Evolutionary conservation across 2,888 invertebrate species (phyloP), one percentile per base, ranked within the genome.

Genomic region (Hylaea fasciaria): DNA sequence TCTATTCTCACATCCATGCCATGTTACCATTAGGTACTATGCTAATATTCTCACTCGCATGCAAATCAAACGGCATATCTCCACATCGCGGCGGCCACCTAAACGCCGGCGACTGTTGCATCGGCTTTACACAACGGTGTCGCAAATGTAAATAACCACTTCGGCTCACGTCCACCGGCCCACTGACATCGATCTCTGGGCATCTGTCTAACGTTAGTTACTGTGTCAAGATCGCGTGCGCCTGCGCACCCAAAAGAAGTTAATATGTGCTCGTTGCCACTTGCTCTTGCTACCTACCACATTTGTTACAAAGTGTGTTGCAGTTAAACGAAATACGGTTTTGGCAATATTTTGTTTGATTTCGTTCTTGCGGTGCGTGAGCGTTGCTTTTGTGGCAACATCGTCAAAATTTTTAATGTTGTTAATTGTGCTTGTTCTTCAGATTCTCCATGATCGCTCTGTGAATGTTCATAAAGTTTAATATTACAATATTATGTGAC

Each of bases 161-260:
- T 66, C 52, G 53, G 16, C 52, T 68, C 77, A 75, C 77, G 77
- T 74, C 59, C 48, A 56, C 41, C 69, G 80, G 66, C 77, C 80
- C 76, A 83, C 77, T 83, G 76, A 80, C 83, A 82, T 80, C 73
- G 71, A 76, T 79, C 73, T 69, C 62, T 52, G 63, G n/a, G n/a
- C n/a, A n/a, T n/a, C n/a, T 65, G 69, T 58, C 69, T 59, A 70
- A 62, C 64, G 64, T 63, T 66, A 45, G 70, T 72, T 64, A 76
- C 72, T 70, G 73, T 84, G 85, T 85, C 85, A 85, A 85, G 83
- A 83, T 73, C 83, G 76, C 39, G 3, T 72, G 73, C 73, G 74
- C 71, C 71, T 73, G 75, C 72, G 68, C 72, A 71, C 72, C 72
- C 65, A 64, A 77, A 78, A 68, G 70, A 51, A 40, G 29, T 40